A percentile compares a stretch with the other conserved stretches of the same genome.
Evolutionary conservation across 1,140 invertebrate species (phyloP).

Genomic region (Leucophenga varia): DNA sequence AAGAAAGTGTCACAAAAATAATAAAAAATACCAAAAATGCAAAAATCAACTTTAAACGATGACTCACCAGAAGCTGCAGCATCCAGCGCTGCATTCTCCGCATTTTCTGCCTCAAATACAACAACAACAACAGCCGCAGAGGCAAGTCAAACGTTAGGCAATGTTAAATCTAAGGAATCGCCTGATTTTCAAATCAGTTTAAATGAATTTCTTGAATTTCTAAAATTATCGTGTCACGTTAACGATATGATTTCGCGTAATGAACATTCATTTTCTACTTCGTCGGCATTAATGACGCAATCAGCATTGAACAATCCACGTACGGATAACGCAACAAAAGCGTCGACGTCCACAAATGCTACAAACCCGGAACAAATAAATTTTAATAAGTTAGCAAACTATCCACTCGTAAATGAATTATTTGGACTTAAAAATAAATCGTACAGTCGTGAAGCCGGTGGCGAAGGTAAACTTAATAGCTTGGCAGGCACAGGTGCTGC

Average conservation of each 20-base stretch:
- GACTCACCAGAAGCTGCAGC: too few relatives aligned
- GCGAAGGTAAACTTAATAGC: constrained; percentile 1
- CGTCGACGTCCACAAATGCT: constrained; percentile 18
- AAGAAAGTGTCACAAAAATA: too few relatives aligned
- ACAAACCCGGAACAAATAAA: constrained; percentile 34
- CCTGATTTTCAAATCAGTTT: constrained; percentile 46
- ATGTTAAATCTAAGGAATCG: not conserved
- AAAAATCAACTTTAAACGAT: too few relatives aligned
- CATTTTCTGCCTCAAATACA: too few relatives aligned
- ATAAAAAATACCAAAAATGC: too few relatives aligned
- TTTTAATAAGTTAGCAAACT: constrained; percentile 38
- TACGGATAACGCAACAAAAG: constrained; percentile 16
- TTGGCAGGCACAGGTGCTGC: not conserved
- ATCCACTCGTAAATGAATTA: constrained; percentile 38
- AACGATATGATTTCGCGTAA: constrained; percentile 50
- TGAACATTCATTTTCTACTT: too few relatives aligned
- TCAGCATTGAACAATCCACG: constrained; percentile 34
- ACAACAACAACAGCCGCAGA: too few relatives aligned
- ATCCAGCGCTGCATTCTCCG: too few relatives aligned
- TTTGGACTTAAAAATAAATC: constrained; percentile 22
- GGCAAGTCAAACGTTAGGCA: not conserved
- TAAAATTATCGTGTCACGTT: constrained; percentile 53
- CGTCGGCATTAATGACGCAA: constrained; percentile 28
- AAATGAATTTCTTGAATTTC: constrained; percentile 53
- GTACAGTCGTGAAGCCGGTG: constrained; percentile 11